Evolutionary conservation across 2,888 invertebrate genomes (phyloP), one percentile per base, ranked within the genome.

Genomic region (Tetranychus piercei): DNA sequence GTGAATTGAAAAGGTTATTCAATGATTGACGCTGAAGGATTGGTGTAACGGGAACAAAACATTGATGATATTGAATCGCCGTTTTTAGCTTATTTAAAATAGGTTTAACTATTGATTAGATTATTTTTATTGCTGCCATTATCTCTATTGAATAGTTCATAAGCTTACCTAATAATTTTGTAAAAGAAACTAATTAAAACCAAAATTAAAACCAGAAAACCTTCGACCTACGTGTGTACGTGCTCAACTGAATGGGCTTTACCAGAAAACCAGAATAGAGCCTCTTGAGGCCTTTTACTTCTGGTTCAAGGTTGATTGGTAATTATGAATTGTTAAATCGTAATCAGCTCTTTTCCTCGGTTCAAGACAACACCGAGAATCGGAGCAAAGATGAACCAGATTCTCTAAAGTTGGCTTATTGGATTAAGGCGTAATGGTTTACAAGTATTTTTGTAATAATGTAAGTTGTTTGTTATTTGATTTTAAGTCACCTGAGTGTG

Each of bases 201-300:
- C 23, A 23, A 23, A 23, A 23, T 23, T 23, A 23, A 34, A 34
- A 34, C 34, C 34, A 34, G 34, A 34, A 55, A 55, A 55, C 55
- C 55, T 55, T 55, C 55, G 55, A 55, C 55, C 55, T 55, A 15
- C 5, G 55, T 55, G 55, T 55, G 55, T 55, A 55, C 55, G 55
- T 55, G 55, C 55, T 15, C 11, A 55, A 55, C 55, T 55, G 55
- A 55, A 55, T 55, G 55, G 55, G 55, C 55, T 55, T 15, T 15
- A 55, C 55, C 55, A 55, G 55, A 55, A 55, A 34, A 34, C 34
- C 34, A 34, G 34, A 34, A 34, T 5, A 55, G 55, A 55, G 55
- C 55, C 55, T 55, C 55, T 55, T 55, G 55, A 55, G 55, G 55
- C 55, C 55, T 55, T 55, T 55, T 55, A 55, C 55, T 55, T 55